Conservation (phyloP, 2,113 vertebrate species). For the Heliornis fulica region DNA sequence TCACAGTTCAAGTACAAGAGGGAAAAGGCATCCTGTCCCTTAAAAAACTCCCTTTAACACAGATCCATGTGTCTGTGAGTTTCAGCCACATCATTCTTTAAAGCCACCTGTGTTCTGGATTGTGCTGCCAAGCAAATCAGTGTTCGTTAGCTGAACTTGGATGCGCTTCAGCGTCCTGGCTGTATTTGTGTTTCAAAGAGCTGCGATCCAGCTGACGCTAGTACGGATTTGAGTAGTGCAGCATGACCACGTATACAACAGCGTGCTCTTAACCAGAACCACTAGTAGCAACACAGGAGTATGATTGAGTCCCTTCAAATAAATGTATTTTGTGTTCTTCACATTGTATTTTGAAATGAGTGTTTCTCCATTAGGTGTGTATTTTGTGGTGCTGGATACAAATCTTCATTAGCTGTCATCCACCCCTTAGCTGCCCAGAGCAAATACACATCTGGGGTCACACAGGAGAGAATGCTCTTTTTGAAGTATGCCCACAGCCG, state of each 20-base stretch:
- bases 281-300: not conserved
- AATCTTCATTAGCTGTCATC: not conserved
- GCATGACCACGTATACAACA: not conserved
- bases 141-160: not conserved
- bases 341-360: not conserved
- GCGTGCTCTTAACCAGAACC: not conserved
- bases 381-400: accelerated
- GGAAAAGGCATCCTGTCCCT: not conserved
- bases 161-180: not conserved
- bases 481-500: not conserved
- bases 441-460: accelerated
- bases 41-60: not conserved
- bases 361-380: accelerated
- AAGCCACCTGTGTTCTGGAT: not conserved
- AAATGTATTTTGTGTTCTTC: not conserved
- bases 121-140: too few relatives aligned
- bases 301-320: not conserved
- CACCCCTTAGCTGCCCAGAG: not conserved
- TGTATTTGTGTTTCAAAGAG: not conserved
- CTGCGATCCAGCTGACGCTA: not conserved
- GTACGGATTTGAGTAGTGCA: not conserved
- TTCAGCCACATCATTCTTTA: not conserved
- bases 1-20: not conserved
- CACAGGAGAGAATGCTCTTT: not conserved
- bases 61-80: not conserved